Evolutionary conservation across 1,140 invertebrate species (phyloP).

Genomic region (Psilanteris sp.): DNA sequence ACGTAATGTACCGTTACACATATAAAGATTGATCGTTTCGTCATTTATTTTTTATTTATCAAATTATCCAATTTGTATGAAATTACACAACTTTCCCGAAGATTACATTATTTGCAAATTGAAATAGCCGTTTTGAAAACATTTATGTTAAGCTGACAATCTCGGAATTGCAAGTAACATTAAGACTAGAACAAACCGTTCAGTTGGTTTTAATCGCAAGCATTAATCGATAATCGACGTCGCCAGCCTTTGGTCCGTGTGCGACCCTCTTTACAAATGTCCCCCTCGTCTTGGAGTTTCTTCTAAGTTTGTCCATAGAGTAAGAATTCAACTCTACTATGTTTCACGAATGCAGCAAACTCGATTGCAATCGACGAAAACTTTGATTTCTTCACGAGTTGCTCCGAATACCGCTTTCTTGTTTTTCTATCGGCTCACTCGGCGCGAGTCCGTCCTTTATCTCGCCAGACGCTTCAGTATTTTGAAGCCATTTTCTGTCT

Average conservation of each 20-base stretch:
- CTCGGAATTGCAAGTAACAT: slow-evolving; percentile 14
- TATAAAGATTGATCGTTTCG: too few species aligned
- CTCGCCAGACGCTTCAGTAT: slow-evolving; percentile 57
- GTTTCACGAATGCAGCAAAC: slow-evolving; percentile 57
- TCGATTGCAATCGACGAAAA: slow-evolving; percentile 64
- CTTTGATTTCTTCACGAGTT: slow-evolving; percentile 62
- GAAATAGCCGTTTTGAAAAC: too few species aligned
- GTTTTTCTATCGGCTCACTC: slow-evolving; percentile 64
- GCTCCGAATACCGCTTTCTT: slow-evolving; percentile 60
- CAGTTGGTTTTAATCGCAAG: slow-evolving; percentile 30
- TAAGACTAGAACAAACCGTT: slow-evolving; percentile 34
- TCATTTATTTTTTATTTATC: too few species aligned
- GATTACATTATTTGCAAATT: too few species aligned
- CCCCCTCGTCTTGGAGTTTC: slow-evolving; percentile 60
- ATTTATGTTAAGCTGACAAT: neutral
- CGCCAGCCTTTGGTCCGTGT: slow-evolving; percentile 47
- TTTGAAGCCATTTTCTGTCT: slow-evolving; percentile 63
- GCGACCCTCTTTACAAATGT: slow-evolving; percentile 48
- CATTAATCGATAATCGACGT: slow-evolving; percentile 70
- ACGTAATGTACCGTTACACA: too few species aligned
- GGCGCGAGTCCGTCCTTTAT: slow-evolving; percentile 62
- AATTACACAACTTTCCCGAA: too few species aligned
- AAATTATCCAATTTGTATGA: too few species aligned
- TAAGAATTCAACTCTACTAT: slow-evolving; percentile 51
- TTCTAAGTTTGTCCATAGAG: slow-evolving; percentile 53